Evolutionary conservation across 2,113 vertebrate species (phyloP), one percentile per base, ranked within the genome.

Genomic region (Orthonyx spaldingii): DNA sequence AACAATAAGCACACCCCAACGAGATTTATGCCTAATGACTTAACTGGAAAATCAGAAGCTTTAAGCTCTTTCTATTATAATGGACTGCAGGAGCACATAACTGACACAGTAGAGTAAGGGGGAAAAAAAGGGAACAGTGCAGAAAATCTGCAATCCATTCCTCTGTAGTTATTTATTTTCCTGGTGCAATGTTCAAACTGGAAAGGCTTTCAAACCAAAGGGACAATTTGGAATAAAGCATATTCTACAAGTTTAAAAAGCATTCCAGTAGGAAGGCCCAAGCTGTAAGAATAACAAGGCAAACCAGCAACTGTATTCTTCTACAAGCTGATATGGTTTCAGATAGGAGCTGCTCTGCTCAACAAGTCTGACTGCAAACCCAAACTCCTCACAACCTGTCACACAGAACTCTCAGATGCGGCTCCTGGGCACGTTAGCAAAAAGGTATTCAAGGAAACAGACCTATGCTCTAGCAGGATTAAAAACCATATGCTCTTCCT

Each of bases 51-150:
- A 65, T 23, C 32, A 53, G 65, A 26, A 84, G 32, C 53, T 61
- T 12, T 78, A 28, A 69, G 64, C 13, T 70, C 21, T 5, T 57
- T 42, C 37, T 42, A 8, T 30, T 50, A 11, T 5, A 57, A 81
- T 7, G 6, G 52, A 23, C 35, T 18, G 41, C 44, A 41, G 33
- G 52, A 52, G 16, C n/a, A 32, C 6, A 39, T 4, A 60, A 71
- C 46, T 49, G 22, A 37, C 30, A 63, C 1, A 14, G 12, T 11
- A 46, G 32, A 27, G 14, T 0, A 13, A 27, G 6, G 6, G 12
- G 3, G 6, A 1, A 11, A 12, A 39, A 3, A 4, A 4, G 6
- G 4, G 4, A 4, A 10, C 17, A 30, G 21, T 5, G 10, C 16
- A 49, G 33, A 65, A 90, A 70, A 46, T 4, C 14, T 13, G 55